Evolutionary conservation across 2,888 invertebrate genomes (phyloP).

Genomic region (Caenorhabditis doughertyi): DNA sequence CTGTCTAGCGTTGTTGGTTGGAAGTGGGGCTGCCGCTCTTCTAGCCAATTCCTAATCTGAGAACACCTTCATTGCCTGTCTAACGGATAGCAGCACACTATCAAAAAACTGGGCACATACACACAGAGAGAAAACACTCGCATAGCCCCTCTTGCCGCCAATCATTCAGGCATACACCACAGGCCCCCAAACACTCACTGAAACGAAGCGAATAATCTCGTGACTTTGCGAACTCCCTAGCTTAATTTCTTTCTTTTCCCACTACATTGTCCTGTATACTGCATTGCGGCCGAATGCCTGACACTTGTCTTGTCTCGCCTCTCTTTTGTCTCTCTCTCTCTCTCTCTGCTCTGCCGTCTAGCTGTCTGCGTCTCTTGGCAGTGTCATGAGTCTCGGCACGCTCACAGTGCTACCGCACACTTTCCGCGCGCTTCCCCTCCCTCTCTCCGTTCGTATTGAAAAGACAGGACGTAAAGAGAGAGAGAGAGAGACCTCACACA

Average conservation of each 20-base stretch:
- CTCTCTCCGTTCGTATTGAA: constrained; percentile 18
- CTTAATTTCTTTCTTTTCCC: constrained; percentile 38
- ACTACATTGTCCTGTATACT: constrained; percentile 13
- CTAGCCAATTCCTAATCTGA: constrained; percentile 19
- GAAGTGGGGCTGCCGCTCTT: background rate
- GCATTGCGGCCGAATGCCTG: background rate
- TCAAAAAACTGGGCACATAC: background rate
- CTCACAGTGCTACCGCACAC: constrained; percentile 5
- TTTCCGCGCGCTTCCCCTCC: constrained; percentile 5
- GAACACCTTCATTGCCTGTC: constrained; percentile 13
- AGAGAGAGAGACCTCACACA: constrained; percentile 12
- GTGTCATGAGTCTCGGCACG: background rate
- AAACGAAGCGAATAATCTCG: constrained; percentile 41
- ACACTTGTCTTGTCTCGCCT: background rate
- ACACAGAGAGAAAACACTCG: background rate
- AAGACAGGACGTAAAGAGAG: no score
- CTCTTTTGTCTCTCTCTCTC: background rate
- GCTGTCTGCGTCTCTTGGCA: constrained; percentile 8
- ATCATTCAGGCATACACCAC: constrained; percentile 18
- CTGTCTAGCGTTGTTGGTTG: no score
- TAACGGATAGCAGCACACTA: background rate
- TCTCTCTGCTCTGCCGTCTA: background rate
- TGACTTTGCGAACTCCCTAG: constrained; percentile 45
- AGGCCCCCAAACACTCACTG: no score
- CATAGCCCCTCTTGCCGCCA: background rate